Conservation (phyloP, 1,140 invertebrate species). For the Zaprionus capensis region DNA sequence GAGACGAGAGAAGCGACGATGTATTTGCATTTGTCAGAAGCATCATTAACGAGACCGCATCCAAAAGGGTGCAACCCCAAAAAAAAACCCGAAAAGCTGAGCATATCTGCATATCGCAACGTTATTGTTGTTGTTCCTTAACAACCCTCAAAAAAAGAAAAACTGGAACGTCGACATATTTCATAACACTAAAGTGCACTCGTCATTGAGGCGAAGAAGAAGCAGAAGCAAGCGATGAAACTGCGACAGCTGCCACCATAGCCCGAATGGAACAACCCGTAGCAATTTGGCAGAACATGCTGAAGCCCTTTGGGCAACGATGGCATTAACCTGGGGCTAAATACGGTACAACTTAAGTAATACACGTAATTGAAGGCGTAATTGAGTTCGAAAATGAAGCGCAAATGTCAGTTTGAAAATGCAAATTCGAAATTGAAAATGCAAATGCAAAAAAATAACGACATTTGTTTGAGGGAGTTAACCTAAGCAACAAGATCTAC, state of each 20-base stretch:
- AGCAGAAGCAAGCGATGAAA: slow-evolving; percentile 23
- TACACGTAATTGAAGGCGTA: slow-evolving; percentile 55
- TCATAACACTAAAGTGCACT: slow-evolving; percentile 40
- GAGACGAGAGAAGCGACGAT: slow-evolving; percentile 34
- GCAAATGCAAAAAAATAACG: slow-evolving; percentile 24
- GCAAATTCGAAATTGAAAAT: slow-evolving; percentile 68
- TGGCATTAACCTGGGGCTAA: slow-evolving; percentile 50
- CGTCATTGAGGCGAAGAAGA: slow-evolving; percentile 29
- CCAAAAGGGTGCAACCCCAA: slow-evolving; percentile 46
- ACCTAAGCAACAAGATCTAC: background rate
- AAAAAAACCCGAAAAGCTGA: background rate
- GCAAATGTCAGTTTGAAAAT: slow-evolving; percentile 52
- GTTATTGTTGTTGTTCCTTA: background rate
- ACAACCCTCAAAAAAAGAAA: slow-evolving; percentile 40
- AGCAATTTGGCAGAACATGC: slow-evolving; percentile 41
- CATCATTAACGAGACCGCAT: slow-evolving; percentile 40
- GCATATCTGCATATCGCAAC: slow-evolving; percentile 33
- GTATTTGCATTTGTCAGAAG: slow-evolving; percentile 41
- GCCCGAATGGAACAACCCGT: slow-evolving; percentile 16
- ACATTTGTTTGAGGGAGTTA: slow-evolving; percentile 18
- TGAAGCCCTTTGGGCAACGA: slow-evolving; percentile 14
- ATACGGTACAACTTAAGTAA: slow-evolving; percentile 5
- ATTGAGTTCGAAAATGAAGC: slow-evolving; percentile 61
- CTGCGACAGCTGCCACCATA: slow-evolving; percentile 46
- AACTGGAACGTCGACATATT: slow-evolving; percentile 32